phyloP scores from a whole-genome alignment of 2,797 vertebrate species.

The Melanotaenia pygmaea region DNA sequence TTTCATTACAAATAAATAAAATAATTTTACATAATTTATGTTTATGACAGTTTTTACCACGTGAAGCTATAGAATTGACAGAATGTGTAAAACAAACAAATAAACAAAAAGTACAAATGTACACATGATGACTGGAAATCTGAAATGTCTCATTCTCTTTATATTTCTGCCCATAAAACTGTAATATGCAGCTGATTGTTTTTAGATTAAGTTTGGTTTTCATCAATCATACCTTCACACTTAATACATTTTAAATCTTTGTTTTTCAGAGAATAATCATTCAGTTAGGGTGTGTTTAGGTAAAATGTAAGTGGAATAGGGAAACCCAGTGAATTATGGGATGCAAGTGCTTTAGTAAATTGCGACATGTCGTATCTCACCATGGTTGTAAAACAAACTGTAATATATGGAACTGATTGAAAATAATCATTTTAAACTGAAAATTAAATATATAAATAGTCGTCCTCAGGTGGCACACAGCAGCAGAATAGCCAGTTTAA shows the following conservation, averaged over 20 bases:
- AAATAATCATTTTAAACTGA: background rate
- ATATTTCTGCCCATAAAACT: too few species aligned
- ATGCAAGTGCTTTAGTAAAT: too few species aligned
- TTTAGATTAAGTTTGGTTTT: too few species aligned
- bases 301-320: background rate
- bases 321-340: background rate
- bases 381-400: background rate
- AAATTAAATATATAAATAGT: background rate
- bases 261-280: too few species aligned
- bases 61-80: too few species aligned
- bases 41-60: background rate
- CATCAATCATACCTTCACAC: too few species aligned
- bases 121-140: too few species aligned
- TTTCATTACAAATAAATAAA: background rate
- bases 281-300: background rate
- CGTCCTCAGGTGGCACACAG: background rate
- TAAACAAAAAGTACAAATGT: too few species aligned
- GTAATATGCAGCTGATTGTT: too few species aligned
- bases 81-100: too few species aligned
- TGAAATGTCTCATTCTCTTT: too few species aligned
- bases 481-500: background rate
- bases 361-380: background rate
- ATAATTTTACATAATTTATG: background rate
- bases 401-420: background rate
- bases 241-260: too few species aligned